Conservation (phyloP, 2,113 vertebrate genomes). For the Circaetus gallicus region DNA sequence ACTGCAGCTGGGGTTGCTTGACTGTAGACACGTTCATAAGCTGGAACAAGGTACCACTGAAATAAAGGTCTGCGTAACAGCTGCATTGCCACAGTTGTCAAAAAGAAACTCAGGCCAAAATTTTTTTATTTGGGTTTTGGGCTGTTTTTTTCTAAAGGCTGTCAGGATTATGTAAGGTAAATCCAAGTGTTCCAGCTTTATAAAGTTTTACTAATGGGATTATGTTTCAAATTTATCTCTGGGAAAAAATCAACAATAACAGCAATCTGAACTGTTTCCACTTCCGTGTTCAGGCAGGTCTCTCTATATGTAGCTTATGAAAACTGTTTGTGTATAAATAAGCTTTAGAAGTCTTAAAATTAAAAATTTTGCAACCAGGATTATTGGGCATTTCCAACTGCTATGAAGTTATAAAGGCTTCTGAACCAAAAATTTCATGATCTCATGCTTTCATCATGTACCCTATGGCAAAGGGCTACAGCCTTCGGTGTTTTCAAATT, state of each 20-base stretch:
- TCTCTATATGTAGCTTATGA: not conserved
- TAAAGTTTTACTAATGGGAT: not conserved
- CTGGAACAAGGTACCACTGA: not conserved
- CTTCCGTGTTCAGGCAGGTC: not conserved
- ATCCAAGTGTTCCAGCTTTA: not conserved
- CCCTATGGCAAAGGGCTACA: not conserved
- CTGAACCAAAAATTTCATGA: not conserved
- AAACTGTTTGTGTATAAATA: not conserved
- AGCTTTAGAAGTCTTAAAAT: not conserved
- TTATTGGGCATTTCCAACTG: not conserved
- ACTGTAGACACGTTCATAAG: not conserved
- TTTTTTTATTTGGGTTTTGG: not conserved
- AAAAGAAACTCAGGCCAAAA: not conserved
- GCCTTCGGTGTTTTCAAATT: not conserved
- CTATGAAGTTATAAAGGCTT: not conserved
- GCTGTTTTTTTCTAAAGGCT: not conserved
- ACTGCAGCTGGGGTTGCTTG: not conserved
- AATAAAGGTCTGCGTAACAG: not conserved
- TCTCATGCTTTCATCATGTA: not conserved
- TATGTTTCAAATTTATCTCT: not conserved
- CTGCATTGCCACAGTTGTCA: not conserved
- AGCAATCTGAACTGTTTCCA: not conserved
- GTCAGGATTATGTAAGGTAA: not conserved
- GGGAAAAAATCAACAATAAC: not conserved
- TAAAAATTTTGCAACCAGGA: not conserved